Conservation (phyloP, 2,113 vertebrate species). For the Heterochromis multidens region DNA sequence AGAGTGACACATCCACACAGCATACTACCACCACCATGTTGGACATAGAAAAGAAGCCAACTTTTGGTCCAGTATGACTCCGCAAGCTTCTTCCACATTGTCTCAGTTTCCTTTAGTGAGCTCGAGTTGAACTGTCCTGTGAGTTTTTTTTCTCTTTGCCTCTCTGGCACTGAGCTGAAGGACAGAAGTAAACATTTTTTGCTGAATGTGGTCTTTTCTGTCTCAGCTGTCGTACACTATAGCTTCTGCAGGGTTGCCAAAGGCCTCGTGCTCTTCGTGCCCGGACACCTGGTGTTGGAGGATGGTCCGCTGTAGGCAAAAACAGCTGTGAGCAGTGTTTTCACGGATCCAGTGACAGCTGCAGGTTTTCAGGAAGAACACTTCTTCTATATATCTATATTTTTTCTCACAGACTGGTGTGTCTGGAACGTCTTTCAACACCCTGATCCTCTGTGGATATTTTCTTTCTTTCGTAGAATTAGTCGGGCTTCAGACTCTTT, state of each 20-base stretch:
- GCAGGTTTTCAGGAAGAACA: not conserved
- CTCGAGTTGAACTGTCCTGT: not conserved
- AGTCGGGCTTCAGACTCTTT: not conserved
- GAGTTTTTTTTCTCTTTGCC: constrained; percentile 13
- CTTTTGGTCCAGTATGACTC: not conserved
- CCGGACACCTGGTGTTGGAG: not conserved
- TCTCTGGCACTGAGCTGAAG: not conserved
- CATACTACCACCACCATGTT: not conserved
- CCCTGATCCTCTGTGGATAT: not conserved
- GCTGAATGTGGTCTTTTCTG: not conserved
- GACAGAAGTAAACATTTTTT: not conserved
- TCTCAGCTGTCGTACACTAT: not conserved
- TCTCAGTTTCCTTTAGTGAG: not conserved
- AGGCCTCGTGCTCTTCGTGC: not conserved
- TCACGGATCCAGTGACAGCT: constrained; percentile 8
- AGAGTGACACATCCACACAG: not conserved
- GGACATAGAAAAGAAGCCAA: not conserved
- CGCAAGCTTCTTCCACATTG: not conserved
- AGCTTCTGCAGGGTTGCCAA: not conserved
- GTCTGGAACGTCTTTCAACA: not conserved
- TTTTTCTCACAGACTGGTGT: not conserved
- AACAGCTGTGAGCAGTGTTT: not conserved
- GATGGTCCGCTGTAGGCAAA: not conserved
- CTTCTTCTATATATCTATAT: not conserved
- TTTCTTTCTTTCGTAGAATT: not conserved